Base-by-base conservation (phyloP, 1,140 invertebrate species). In the Ganaspis sp. region DNA sequence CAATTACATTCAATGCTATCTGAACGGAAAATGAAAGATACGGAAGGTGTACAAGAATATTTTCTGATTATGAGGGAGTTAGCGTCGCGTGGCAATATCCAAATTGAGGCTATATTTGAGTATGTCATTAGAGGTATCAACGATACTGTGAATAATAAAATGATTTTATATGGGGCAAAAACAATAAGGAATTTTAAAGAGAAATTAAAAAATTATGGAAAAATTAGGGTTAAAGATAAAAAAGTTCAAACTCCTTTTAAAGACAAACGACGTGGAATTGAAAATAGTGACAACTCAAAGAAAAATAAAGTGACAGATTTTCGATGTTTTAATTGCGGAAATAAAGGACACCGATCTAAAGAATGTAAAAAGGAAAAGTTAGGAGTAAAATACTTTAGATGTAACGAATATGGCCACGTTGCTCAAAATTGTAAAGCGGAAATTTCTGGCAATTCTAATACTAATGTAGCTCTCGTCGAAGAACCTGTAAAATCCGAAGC, bases 91-190 rank as follows among this genome's bases (percentile, higher is more conserved):
- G 69, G 37, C 5, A 72, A 53, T 64, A 70, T 85, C 17, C 81
- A 86, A 70, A 15, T 34, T 5, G 80, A 80, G 74, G 72, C 70
- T n/a, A 17, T 86, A 8, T 84, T 86, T 54, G 81, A 83, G 78
- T 82, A 84, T 49, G 80, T 85, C 4, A 85, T 84, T 42, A 82
- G 85, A n/a, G 81, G 79, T 19, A 82, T 84, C 49, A 34, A 21
- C 12, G 79, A 81, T 53, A 73, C 78, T 29, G 21, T 34, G 5
- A 34, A 17, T 6, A 82, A 77, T 58, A 81, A 82, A 70, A 73
- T 74, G 9, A 58, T 82, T n/a, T 71, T 83, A 19, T 83, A 81
- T 54, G 74, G 79, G 15, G 76, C 76, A 1, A 69, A 21, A 37
- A 75, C 38, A n/a, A 54, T 78, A 29, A 40, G n/a, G 2, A 45